Conservation (phyloP, 2,888 invertebrate species). For the Acronicta alni region DNA sequence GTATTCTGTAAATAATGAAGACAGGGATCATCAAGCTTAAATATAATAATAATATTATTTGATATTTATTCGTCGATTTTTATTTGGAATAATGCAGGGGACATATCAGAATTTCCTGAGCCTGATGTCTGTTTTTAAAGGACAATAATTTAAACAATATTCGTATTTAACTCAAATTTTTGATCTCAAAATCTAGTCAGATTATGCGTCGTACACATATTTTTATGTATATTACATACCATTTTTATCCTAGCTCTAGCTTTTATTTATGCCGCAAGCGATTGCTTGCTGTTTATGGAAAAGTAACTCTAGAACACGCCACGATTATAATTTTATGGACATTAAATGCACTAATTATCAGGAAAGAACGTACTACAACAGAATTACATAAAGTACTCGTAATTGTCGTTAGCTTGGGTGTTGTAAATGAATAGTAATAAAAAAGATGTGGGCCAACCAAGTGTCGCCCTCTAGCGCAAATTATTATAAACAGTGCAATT, state of each 20-base stretch:
- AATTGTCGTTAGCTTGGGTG: conserved; percentile 43
- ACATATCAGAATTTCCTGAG: conserved; percentile 55
- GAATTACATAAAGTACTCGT: conserved; percentile 13
- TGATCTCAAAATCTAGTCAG: conserved; percentile 59
- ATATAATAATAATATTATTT: conserved; percentile 2
- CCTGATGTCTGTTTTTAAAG: conserved; percentile 43
- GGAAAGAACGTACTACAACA: conserved; percentile 4
- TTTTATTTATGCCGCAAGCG: background rate
- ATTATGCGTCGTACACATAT: conserved; percentile 10
- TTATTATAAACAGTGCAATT: conserved; percentile 58
- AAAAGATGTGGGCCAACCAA: conserved; percentile 15
- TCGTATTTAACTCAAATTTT: conserved; percentile 22
- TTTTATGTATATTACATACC: conserved; percentile 14
- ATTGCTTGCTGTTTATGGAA: no score
- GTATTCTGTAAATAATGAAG: background rate
- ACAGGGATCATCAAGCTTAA: background rate
- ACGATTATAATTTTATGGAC: background rate
- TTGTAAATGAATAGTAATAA: conserved; percentile 42
- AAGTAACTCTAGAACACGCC: background rate
- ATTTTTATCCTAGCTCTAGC: background rate
- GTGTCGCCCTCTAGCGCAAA: conserved; percentile 53
- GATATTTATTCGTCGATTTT: conserved; percentile 33
- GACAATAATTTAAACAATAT: conserved; percentile 51
- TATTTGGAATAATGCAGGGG: conserved; percentile 44
- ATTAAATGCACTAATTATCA: background rate